phyloP scores from a whole-genome alignment of 1,140 invertebrate genomes.

The Bombus picipes region DNA sequence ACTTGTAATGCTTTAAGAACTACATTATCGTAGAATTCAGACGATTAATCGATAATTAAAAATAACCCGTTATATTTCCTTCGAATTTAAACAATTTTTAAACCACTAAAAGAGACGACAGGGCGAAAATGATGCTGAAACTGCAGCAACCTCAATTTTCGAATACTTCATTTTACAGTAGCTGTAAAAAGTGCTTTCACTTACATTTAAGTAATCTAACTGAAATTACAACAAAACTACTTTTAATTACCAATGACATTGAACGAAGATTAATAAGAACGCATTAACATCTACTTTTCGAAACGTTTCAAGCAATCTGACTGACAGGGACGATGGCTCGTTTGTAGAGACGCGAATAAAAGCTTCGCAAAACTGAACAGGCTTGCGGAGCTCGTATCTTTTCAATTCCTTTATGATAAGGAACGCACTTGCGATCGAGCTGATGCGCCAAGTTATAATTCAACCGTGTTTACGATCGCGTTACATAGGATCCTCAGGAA shows the following conservation, averaged over 20 bases:
- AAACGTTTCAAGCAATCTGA: not conserved
- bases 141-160: too few species aligned
- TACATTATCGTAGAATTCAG: too few species aligned
- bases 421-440: slow-evolving; percentile 14
- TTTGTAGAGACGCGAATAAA: not conserved
- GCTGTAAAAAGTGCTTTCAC: too few species aligned
- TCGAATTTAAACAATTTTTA: too few species aligned
- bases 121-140: too few species aligned
- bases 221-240: not conserved
- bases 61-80: too few species aligned
- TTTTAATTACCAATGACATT: not conserved
- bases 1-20: too few species aligned
- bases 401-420: slow-evolving; percentile 22
- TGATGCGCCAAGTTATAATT: slow-evolving; percentile 35
- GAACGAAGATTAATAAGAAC: not conserved
- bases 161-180: too few species aligned
- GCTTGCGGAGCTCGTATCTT: not conserved
- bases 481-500: not conserved
- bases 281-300: not conserved
- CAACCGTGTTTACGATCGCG: slow-evolving; percentile 53
- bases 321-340: not conserved
- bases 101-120: too few species aligned
- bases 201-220: too few species aligned
- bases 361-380: not conserved
- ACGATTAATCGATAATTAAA: too few species aligned